Percentiles rank a stretch among this genome's conserved stretches.
phyloP scores from a whole-genome alignment of 2,888 invertebrate species.

The Bugula neritina region DNA sequence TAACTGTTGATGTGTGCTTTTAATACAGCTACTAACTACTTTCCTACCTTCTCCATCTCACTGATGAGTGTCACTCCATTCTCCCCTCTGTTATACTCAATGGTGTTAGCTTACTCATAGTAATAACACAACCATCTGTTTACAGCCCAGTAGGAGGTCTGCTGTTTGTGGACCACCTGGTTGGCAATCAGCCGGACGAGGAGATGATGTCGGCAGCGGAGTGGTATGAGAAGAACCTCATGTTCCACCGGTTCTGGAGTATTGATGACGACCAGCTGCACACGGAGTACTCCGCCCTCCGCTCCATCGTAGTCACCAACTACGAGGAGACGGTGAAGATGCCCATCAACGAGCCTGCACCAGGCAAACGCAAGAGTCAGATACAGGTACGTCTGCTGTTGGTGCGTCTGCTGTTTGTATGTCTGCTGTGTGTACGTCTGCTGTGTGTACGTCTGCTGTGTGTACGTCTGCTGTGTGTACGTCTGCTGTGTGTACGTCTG shows the following conservation, averaged over 20 bases:
- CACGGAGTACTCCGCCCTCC: slow-evolving; percentile 88
- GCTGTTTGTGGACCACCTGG: slow-evolving; percentile 90
- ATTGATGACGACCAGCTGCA: slow-evolving; percentile 93
- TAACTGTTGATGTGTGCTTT: too few species aligned
- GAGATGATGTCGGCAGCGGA: slow-evolving; percentile 81
- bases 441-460: neutral
- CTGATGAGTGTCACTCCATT: too few species aligned
- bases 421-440: neutral
- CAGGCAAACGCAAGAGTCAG: slow-evolving; percentile 89
- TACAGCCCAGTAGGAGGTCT: slow-evolving; percentile 55
- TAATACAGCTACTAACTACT: too few species aligned
- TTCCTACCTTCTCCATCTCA: too few species aligned
- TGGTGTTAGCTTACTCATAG: too few species aligned
- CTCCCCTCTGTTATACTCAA: too few species aligned
- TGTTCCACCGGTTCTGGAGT: slow-evolving; percentile 90
- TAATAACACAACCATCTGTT: too few species aligned
- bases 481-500: too few species aligned
- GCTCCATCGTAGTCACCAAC: slow-evolving; percentile 94
- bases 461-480: too few species aligned
- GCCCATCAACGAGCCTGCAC: slow-evolving; percentile 96
- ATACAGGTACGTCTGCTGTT: slow-evolving; percentile 64
- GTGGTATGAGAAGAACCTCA: slow-evolving; percentile 75
- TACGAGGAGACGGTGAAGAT: slow-evolving; percentile 95
- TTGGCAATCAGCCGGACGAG: slow-evolving; percentile 91
- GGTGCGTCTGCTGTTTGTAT: too few species aligned